Base-by-base conservation (phyloP, 23 tunicate genomes). In the Botrylloides violaceus region DNA sequence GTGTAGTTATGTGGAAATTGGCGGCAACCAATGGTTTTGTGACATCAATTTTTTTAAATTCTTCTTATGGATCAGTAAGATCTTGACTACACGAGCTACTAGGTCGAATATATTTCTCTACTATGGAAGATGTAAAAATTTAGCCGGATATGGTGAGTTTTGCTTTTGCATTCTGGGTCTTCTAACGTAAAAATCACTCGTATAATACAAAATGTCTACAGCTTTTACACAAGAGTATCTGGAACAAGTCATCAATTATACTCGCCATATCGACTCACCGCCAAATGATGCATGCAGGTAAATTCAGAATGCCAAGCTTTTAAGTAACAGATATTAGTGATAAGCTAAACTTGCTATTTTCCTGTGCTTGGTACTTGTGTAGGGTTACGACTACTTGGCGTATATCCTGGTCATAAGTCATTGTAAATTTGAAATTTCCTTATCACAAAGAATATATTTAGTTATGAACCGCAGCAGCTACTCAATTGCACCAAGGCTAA, bases 1-100 rank as follows among this genome's bases (percentile, higher is more conserved):
- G 23, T 68, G 74, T 2, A 1, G 0, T 1, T 18, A 0, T 1
- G 24, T 68, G 0, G 58, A 36, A 4, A 32, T 68, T 37, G 58
- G 74, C 36, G 37, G 37, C 74, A 87, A 87, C 57, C 81, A 78
- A 26, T 80, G 86, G 95, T 58, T 87, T 53, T 87, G 95, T 68
- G 66, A 87, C 49, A 37, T 61, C 22, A 70, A 76, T 23, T 26
- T 87, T 38, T 77, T 87, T 25, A 28, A 43, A 34, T 66, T 87
- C 81, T 5, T 87, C 63, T 26, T 80, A 5, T 87, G 95, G 95
- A 37, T 38, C 53, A 43, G 9, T 15, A 15, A 43, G 15, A 43
- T 9, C 9, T 7, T 7, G 53, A 15, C 12, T 9, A 43, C 9
- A 43, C 15, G 12, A 43, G 53, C 53, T 7, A 43, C 12, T 9